Evolutionary conservation across 2,113 vertebrate species (phyloP).

Genomic region (Gracilinanus agilis): DNA sequence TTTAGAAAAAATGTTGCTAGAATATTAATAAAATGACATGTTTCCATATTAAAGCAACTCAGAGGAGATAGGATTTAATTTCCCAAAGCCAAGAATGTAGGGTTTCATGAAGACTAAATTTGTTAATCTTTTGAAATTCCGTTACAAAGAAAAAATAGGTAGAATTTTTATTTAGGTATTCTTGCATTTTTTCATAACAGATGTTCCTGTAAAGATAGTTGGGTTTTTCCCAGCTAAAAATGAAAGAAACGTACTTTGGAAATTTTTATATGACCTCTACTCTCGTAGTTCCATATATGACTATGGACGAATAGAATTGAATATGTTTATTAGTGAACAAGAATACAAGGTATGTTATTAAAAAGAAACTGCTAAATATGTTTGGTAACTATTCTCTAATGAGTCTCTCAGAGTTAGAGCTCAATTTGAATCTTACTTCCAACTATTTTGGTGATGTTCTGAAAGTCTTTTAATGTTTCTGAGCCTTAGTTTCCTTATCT

Average conservation of each 20-base stretch:
- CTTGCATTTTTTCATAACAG: conserved; percentile 82
- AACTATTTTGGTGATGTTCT: neutral
- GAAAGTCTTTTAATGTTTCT: neutral
- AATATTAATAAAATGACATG: neutral
- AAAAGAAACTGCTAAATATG: neutral
- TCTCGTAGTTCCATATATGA: conserved; percentile 90
- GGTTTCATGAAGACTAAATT: conserved; percentile 25
- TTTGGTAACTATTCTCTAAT: conserved; percentile 30
- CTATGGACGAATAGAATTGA: conserved; percentile 93
- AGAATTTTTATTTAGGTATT: conserved; percentile 50
- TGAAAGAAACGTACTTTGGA: conserved; percentile 89
- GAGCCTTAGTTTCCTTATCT: neutral
- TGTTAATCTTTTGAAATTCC: conserved; percentile 45
- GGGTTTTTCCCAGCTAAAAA: conserved; percentile 87
- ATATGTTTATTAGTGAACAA: conserved; percentile 92
- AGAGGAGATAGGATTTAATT: neutral
- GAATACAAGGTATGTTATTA: conserved; percentile 89
- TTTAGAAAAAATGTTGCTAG: no score
- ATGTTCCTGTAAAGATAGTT: conserved; percentile 91
- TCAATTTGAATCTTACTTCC: neutral
- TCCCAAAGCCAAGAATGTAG: neutral
- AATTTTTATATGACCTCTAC: conserved; percentile 89
- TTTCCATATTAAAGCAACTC: neutral
- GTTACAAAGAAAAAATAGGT: conserved; percentile 14
- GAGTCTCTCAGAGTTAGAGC: neutral